Base-by-base conservation (phyloP, 2,888 invertebrate species). In the Monochamus alternatus region DNA sequence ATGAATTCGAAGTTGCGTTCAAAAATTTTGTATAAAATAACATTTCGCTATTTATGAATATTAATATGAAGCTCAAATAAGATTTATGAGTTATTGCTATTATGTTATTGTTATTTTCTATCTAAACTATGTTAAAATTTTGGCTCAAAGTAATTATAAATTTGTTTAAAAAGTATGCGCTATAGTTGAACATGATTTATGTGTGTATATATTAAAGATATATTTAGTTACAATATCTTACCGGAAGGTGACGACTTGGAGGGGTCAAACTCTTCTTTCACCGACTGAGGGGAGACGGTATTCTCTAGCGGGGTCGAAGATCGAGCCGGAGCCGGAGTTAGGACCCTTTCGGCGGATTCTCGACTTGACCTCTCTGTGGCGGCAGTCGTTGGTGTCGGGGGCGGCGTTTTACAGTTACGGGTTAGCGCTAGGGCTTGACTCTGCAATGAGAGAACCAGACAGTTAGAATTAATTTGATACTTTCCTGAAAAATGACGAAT, bases 341-440 rank as follows among this genome's bases (percentile, higher is more conserved):
- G 76, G 89, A 90, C 84, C 90, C 90, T 84, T 91, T 92, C 82
- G 88, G 91, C 84, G 84, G 91, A 82, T 89, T 91, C 82, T 88
- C 91, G 75, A 89, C 91, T 81, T 88, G 86, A 86, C 73, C 85
- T 83, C 80, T 86, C 87, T 65, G 85, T 84, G 81, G 83, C 83
- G 73, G 86, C 81, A 74, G 84, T 82, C 72, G 86, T 80, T 74
- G 85, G 78, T 32, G 85, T 83, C 66, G 91, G 76, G 58, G 87
- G 85, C 60, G 89, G 88, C 68, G 89, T 88, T 82, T 89, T 89
- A 83, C 88, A 89, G 76, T 84, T 86, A 86, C 92, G 91, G 80
- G 93, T 93, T 87, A 93, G 88, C 75, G 93, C 93, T 87, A 93
- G 87, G 69, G 93, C 93, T 87, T 93, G 93, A 86, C 92, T 93